Evolutionary conservation across 2,888 invertebrate species (phyloP).

Genomic region (Pachycephus smyrnensis): DNA sequence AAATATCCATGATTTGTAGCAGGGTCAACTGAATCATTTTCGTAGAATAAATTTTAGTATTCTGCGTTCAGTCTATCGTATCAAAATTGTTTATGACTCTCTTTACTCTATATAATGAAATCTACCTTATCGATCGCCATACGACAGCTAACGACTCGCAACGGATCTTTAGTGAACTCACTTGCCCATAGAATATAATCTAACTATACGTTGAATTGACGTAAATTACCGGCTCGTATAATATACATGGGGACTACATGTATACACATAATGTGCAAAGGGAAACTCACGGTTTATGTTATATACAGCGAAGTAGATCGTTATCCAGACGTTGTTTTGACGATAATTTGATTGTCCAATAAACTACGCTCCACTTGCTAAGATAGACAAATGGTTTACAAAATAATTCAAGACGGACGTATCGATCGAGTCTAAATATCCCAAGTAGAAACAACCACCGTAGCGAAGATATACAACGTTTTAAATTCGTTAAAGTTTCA

Average conservation of each 20-base stretch:
- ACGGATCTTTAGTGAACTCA: conserved; percentile 20
- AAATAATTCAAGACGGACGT: not conserved
- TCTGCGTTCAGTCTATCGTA: not conserved
- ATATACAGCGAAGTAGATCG: conserved; percentile 42
- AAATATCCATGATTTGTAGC: not conserved
- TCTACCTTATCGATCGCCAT: conserved; percentile 16
- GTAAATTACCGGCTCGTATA: not conserved
- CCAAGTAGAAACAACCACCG: not conserved
- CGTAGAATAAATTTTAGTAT: not conserved
- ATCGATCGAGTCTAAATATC: not conserved
- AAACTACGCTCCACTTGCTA: not conserved
- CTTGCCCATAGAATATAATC: conserved; percentile 9
- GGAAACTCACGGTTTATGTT: conserved; percentile 42
- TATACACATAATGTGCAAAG: conserved; percentile 36
- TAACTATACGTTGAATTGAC: conserved; percentile 23
- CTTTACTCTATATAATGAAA: not conserved
- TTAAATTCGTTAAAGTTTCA: not conserved
- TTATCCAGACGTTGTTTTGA: conserved; percentile 37
- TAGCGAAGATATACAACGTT: not conserved
- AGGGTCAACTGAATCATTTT: not conserved
- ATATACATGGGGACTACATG: not conserved
- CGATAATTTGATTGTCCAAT: conserved; percentile 46
- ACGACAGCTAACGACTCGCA: conserved; percentile 23
- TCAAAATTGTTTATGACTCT: not conserved
- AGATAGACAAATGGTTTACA: not conserved